Base-by-base conservation (phyloP, 1,140 invertebrate species). In the Drosophila ambigua region DNA sequence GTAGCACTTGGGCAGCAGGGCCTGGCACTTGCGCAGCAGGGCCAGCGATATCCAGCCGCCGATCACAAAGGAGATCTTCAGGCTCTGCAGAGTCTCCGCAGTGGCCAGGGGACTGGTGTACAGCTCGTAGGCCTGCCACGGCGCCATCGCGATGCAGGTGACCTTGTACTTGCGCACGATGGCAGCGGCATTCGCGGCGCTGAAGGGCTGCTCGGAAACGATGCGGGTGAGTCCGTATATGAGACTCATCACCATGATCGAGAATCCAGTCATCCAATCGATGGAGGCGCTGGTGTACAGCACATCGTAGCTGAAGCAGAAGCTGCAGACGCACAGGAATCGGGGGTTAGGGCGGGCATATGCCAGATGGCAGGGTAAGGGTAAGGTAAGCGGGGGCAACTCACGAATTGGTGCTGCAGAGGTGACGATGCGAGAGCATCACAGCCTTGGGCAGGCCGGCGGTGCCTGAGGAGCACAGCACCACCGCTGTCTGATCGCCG, bases 361-460 rank as follows among this genome's bases (percentile, higher is more conserved):
- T 23, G 31, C 55, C 1, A 16, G 16, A 1, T 11, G 0, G 0
- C 11, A n/a, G 9, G n/a, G n/a, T n/a, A n/a, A n/a, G n/a, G n/a
- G n/a, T n/a, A n/a, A n/a, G 7, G 2, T 11, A 1, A 9, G 0
- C 1, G 2, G 5, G 0, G 4, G 2, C 7, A 1, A 72, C 61
- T 78, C 39, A 79, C 75, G 67, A 41, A 9, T 57, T 28, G n/a
- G 60, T 64, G 5, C 52, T 28, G 6, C 53, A 35, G 1, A 75
- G 20, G 8, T 77, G 63, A n/a, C 62, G 57, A 50, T 89, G 73
- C 2, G 95, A 95, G 2, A 96, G 84, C 79, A 94, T 93, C 0
- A 96, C 96, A 11, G 95, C 96, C 92, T 97, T 97, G 4, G 96
- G 95, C 26, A 94, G 80, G 44, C 96, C 95, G 39, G 96, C 96